Evolutionary conservation across 2,888 invertebrate genomes (phyloP).

Genomic region (Tethea ocularis): DNA sequence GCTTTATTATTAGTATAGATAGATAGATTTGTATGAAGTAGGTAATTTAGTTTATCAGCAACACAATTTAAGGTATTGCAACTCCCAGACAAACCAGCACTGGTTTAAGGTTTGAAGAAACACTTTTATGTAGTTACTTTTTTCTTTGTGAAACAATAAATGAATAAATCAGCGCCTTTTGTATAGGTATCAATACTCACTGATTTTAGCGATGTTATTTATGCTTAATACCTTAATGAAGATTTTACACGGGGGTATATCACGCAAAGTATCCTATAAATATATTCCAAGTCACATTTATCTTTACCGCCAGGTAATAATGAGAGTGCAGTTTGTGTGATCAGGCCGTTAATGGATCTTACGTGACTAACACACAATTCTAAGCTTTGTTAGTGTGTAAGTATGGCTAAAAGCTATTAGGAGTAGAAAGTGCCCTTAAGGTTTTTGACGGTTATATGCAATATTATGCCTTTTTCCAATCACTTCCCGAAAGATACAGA

Average conservation of each 20-base stretch:
- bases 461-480: not conserved
- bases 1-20: no score
- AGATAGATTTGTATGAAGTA: no score
- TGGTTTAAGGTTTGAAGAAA: no score
- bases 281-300: conserved; percentile 23
- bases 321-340: conserved; percentile 23
- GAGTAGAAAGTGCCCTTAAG: not conserved
- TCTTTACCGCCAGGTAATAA: conserved; percentile 24
- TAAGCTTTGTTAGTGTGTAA: conserved; percentile 2
- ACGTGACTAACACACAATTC: conserved; percentile 16
- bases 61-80: no score
- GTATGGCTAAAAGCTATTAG: not conserved
- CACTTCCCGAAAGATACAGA: not conserved
- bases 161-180: not conserved
- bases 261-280: conserved; percentile 32
- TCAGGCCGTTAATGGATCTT: conserved; percentile 29
- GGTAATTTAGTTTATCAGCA: no score
- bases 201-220: conserved; percentile 24
- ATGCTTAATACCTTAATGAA: conserved; percentile 37
- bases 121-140: no score
- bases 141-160: no score
- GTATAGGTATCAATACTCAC: not conserved
- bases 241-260: conserved; percentile 27
- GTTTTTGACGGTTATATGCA: not conserved
- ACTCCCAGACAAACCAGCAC: no score